Evolutionary conservation across 2,113 vertebrate species (phyloP), one percentile per base, ranked within the genome.

Genomic region (Solea senegalensis): DNA sequence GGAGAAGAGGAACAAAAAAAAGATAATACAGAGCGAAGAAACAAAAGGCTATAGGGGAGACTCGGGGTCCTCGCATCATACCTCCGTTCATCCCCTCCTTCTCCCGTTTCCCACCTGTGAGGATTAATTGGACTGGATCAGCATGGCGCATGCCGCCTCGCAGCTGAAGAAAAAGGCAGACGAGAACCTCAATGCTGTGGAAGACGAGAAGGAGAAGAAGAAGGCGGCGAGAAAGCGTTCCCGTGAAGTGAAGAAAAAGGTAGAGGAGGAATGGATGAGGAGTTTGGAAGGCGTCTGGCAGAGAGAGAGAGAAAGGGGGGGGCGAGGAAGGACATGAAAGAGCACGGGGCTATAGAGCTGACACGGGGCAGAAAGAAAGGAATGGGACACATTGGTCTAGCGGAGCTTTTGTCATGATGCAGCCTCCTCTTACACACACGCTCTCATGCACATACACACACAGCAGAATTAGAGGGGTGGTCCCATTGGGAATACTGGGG

Each of bases 121-220:
- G 95, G 95, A 95, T 94, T 94, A 92, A 92, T 89, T 67, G 72
- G 67, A 55, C 76, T 21, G 91, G 72, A 76, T 93, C 93, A 92
- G 90, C 93, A 99, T 99, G 98, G 98, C 98, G 94, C 98, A 99
- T 40, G 98, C 98, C 49, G 97, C 98, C 77, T 99, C 97, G 27
- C 96, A 97, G 91, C 91, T 99, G 85, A 99, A 99, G 96, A 99
- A 99, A 88, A 98, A 89, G 92, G 95, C 96, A 82, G 97, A 98
- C 88, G 92, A 97, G 92, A 97, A 98, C 87, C 94, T 98, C 81
- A 95, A 93, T 71, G 93, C 95, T 34, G 95, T 93, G 14, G 97
- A 99, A 85, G 97, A 98, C 2, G 93, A 95, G 91, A 96, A 97
- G 92, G 95, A 93, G 77, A 97, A 95, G 83, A 91, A 34, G 34